Conservation (phyloP, 92 coral and sea anemone genomes). For the Virgularia gustaviana region DNA sequence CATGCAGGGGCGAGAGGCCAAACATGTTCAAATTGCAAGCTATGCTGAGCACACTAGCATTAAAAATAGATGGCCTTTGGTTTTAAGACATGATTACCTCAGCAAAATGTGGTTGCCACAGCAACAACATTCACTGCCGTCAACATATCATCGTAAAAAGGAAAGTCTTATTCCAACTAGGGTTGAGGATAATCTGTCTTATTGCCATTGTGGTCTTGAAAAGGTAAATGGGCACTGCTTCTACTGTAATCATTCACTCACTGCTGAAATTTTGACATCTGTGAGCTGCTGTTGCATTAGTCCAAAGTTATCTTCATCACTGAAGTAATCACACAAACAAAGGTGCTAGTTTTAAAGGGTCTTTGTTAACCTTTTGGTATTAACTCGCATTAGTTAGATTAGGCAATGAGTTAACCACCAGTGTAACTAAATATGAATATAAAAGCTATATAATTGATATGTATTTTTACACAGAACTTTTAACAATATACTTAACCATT, state of each 20-base stretch:
- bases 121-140: conserved; percentile 27
- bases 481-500: too few relatives aligned
- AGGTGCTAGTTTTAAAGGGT: too few relatives aligned
- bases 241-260: conserved; percentile 32
- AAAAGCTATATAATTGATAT: too few relatives aligned
- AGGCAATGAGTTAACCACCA: too few relatives aligned
- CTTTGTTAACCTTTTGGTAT: too few relatives aligned
- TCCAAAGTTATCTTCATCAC: too few relatives aligned
- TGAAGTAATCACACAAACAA: too few relatives aligned
- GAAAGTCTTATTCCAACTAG: conserved; percentile 34
- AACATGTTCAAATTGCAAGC: conserved; percentile 47
- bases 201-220: conserved; percentile 34
- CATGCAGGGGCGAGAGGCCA: conserved; percentile 53
- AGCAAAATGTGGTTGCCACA: conserved; percentile 37
- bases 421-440: too few relatives aligned
- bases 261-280: too few relatives aligned
- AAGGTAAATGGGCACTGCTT: conserved; percentile 34
- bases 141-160: conserved; percentile 24
- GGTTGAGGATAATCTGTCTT: conserved; percentile 21
- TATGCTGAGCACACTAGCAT: conserved; percentile 29
- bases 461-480: too few relatives aligned
- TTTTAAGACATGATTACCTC: conserved; percentile 39
- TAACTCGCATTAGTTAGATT: too few relatives aligned
- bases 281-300: too few relatives aligned
- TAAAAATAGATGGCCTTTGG: conserved; percentile 31